These are phyloP conservation scores for Prochilodus magdalenae DNA, from an alignment of 2,113 vertebrate species.

Conservation along the genomic window DNA sequence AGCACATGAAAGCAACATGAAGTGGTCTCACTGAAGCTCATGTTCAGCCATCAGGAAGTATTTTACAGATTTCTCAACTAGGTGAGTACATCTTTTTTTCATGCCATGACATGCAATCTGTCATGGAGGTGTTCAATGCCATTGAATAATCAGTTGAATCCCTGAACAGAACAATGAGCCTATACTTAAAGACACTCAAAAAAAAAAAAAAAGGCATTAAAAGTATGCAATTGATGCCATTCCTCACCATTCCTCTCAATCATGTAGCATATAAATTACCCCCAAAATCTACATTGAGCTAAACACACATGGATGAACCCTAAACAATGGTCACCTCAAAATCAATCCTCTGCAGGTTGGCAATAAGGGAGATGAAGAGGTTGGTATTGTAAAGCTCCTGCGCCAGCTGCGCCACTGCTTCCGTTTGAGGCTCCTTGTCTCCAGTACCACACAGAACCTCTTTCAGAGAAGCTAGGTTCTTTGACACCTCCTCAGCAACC, in stretches of 20 bases:
- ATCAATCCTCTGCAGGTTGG: slow-evolving; percentile 81
- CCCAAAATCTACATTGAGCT: too few species aligned
- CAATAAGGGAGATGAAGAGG: slow-evolving; percentile 79
- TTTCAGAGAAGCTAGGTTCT: slow-evolving; percentile 78
- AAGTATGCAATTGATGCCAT: neutral
- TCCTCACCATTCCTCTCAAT: neutral
- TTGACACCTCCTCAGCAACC: slow-evolving; percentile 81
- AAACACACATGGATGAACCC: neutral
- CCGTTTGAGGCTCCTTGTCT: slow-evolving; percentile 83
- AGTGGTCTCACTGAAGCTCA: too few species aligned
- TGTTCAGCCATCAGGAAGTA: neutral
- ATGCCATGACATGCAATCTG: too few species aligned
- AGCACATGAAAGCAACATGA: neutral
- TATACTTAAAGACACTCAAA: too few species aligned
- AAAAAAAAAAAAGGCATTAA: too few species aligned
- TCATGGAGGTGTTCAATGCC: neutral
- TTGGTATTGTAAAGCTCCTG: slow-evolving; percentile 84
- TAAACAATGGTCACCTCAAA: slow-evolving; percentile 73
- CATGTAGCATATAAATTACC: too few species aligned
- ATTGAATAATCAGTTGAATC: neutral
- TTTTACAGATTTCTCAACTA: neutral
- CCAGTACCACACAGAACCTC: slow-evolving; percentile 80
- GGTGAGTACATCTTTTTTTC: neutral
- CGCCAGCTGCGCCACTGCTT: slow-evolving; percentile 81
- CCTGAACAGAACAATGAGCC: too few species aligned